phyloP scores from a whole-genome alignment of 2,113 vertebrate species.

The Silurus meridionalis region DNA sequence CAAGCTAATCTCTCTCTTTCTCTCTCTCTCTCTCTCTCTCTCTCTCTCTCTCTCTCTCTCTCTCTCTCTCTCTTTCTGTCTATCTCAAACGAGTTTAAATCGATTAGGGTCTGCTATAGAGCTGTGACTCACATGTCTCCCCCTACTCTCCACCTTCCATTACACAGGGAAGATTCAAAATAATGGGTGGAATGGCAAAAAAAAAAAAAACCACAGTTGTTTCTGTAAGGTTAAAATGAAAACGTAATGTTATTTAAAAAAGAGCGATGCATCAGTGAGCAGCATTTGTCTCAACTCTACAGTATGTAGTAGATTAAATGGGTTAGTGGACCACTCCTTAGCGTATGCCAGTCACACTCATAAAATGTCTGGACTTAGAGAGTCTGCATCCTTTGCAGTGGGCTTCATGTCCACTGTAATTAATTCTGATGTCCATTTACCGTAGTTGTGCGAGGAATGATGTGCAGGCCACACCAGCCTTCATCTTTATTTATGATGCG shows the following conservation, averaged over 20 bases:
- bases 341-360: neutral
- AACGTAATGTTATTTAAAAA: constrained; percentile 42
- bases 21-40: constrained; percentile 29
- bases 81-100: constrained; percentile 54
- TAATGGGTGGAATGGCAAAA: constrained; percentile 47
- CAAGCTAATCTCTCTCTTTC: constrained; percentile 9
- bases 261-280: constrained; percentile 25
- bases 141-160: constrained; percentile 35
- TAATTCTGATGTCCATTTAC: neutral
- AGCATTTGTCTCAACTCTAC: constrained; percentile 12
- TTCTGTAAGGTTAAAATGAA: constrained; percentile 40
- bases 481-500: neutral
- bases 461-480: neutral
- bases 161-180: constrained; percentile 35
- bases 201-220: constrained; percentile 41
- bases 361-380: neutral
- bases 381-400: neutral
- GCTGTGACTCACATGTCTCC: constrained; percentile 40
- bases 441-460: neutral
- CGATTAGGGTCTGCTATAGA: constrained; percentile 50
- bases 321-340: constrained; percentile 25
- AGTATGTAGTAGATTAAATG: constrained; percentile 27
- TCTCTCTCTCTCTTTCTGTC: neutral
- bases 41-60: constrained; percentile 16
- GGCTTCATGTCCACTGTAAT: neutral